Base-by-base conservation (phyloP, 2,888 invertebrate genomes). In the Cactoblastis cactorum region DNA sequence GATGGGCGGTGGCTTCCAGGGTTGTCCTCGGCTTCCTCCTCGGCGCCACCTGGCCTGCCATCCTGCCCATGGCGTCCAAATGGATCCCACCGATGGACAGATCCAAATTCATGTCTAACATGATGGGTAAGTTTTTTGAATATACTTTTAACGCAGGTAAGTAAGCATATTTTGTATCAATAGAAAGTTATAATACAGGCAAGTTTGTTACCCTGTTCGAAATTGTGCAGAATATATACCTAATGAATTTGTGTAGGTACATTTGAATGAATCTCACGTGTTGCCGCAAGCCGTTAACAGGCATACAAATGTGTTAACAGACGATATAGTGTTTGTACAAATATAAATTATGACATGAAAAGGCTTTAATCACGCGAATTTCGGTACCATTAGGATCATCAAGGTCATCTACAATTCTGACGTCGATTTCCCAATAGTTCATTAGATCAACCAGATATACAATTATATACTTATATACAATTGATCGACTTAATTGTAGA, bases 21-120 rank as follows among this genome's bases (percentile, higher is more conserved):
- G 93, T 95, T 3, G 61, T 95, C 3, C 91, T 96, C 19, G 96
- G 96, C 47, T 92, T 96, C 66, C 91, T 95, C 74, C 91, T 96
- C 80, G 95, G 96, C 46, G 97, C 95, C 11, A 96, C 96, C 6
- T 98, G 97, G 95, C 98, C 98, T 0, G 96, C 97, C 4, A 97
- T 98, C 70, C 95, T 97, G 53, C 95, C 97, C 3, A 94, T 98
- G 92, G 96, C 97, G 34, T 96, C 97, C 5, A 94, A 94, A 57
- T 98, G 98, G 98, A 96, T 98, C 53, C 98, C 98, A 5, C 97
- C 97, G 9, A 92, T 95, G 91, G 98, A 98, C 76, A 92, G 98
- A 59, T 96, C 97, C 38, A 96, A 97, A 79, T 96, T 98, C 79
- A 96, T 97, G 79, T 95, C 97, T 6, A 95, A 96, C 69, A 96